These are phyloP conservation scores for Gymnorhina tibicen DNA, from an alignment of 2,113 vertebrate species.

Conservation along the genomic window DNA sequence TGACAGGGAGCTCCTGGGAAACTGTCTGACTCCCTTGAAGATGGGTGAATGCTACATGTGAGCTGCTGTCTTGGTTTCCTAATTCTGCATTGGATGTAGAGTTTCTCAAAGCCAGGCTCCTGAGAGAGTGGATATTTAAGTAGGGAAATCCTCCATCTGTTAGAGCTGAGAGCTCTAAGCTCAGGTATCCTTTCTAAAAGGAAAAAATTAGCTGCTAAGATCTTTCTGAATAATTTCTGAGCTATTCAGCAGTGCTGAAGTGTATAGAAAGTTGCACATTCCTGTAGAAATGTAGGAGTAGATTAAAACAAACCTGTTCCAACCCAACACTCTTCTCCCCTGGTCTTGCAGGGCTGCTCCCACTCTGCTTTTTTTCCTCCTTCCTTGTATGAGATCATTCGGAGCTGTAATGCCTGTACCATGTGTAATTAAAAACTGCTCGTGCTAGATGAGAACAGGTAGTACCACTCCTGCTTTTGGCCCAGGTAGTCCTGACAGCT, in stretches of 20 bases:
- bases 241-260: not conserved
- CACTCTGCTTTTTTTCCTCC: not conserved
- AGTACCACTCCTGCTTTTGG: not conserved
- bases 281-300: not conserved
- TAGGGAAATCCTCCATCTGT: not conserved
- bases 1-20: not conserved
- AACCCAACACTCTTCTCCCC: not conserved
- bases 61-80: not conserved
- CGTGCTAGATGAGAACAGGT: not conserved
- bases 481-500: not conserved
- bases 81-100: fast-evolving
- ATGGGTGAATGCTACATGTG: fast-evolving
- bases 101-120: not conserved
- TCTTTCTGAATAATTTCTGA: not conserved
- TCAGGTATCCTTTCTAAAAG: not conserved
- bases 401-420: not conserved
- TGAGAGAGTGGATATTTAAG: not conserved
- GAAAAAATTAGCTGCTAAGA: not conserved
- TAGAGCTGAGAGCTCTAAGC: not conserved
- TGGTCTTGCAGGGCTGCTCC: not conserved
- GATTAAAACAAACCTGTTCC: not conserved
- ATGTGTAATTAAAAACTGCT: not conserved
- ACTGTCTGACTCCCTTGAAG: not conserved
- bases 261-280: not conserved
- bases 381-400: not conserved